phyloP scores from a whole-genome alignment of 2,888 invertebrate species.

The Cylindroiulus punctatus region DNA sequence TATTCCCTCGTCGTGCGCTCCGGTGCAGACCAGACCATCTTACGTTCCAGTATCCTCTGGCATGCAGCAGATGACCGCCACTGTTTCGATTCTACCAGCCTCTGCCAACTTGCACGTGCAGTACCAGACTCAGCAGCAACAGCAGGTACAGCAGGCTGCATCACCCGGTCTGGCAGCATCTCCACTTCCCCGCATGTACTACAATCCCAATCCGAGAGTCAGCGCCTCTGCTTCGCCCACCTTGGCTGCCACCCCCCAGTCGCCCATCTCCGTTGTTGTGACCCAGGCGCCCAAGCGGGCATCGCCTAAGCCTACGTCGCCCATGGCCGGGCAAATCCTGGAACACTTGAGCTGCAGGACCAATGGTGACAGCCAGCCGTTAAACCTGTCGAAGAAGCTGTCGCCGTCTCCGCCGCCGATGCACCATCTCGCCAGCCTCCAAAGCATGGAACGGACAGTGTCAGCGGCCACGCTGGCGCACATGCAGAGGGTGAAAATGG shows the following conservation, averaged over 20 bases:
- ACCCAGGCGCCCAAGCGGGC: background rate
- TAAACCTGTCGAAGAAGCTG: constrained; percentile 88
- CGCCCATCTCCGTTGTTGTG: background rate
- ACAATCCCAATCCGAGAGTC: constrained; percentile 52
- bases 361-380: constrained; percentile 71
- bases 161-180: constrained; percentile 49
- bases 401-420: constrained; percentile 71
- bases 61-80: constrained; percentile 48
- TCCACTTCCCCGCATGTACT: constrained; percentile 58
- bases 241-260: constrained; percentile 16
- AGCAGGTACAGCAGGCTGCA: constrained; percentile 50
- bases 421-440: constrained; percentile 50
- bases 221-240: constrained; percentile 22
- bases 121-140: constrained; percentile 46
- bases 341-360: constrained; percentile 75
- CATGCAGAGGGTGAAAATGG: constrained; percentile 55
- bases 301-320: constrained; percentile 69
- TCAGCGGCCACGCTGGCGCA: background rate
- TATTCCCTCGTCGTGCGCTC: constrained; percentile 48
- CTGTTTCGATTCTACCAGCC: constrained; percentile 49
- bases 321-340: constrained; percentile 69
- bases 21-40: background rate
- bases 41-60: constrained; percentile 53
- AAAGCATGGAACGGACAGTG: constrained; percentile 30
- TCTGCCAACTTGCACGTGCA: constrained; percentile 46